phyloP scores from a whole-genome alignment of 2,888 invertebrate species.

The Lepas anatifera region DNA sequence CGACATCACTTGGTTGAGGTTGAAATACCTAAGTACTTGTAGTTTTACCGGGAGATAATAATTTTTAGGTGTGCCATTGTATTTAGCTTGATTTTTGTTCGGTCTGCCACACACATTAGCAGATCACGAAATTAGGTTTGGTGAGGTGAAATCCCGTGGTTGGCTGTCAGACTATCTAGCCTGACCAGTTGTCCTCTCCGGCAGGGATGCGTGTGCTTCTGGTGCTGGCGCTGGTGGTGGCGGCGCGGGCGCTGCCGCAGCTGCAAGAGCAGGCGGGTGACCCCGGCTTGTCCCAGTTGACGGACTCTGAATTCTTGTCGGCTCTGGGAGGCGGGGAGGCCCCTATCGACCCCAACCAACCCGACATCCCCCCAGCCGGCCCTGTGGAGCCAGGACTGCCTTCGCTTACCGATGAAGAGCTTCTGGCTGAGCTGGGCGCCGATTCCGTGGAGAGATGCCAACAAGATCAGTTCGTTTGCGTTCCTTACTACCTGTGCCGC shows the following conservation, averaged over 20 bases:
- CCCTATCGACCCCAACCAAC: no score
- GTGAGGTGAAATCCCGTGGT: no score
- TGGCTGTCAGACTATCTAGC: no score
- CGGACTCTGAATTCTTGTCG: not conserved
- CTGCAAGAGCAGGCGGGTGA: not conserved
- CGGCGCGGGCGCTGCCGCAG: not conserved
- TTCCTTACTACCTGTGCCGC: constrained; percentile 61
- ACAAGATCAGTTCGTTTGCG: constrained; percentile 48
- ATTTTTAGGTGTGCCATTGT: no score
- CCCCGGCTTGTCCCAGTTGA: not conserved
- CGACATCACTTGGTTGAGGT: no score
- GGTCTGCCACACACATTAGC: no score
- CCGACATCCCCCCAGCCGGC: not conserved
- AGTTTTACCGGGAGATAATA: no score
- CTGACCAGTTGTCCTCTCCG: no score
- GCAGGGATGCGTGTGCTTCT: not conserved
- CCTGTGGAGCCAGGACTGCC: not conserved
- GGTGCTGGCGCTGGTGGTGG: not conserved
- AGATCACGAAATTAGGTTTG: no score
- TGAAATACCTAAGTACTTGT: no score
- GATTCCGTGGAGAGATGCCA: not conserved
- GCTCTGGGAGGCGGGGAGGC: not conserved
- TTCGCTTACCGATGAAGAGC: not conserved
- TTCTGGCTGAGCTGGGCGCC: not conserved
- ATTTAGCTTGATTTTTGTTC: no score